Conservation (phyloP, 2,888 invertebrate genomes). For the Ommatoiulus sabulosus region DNA sequence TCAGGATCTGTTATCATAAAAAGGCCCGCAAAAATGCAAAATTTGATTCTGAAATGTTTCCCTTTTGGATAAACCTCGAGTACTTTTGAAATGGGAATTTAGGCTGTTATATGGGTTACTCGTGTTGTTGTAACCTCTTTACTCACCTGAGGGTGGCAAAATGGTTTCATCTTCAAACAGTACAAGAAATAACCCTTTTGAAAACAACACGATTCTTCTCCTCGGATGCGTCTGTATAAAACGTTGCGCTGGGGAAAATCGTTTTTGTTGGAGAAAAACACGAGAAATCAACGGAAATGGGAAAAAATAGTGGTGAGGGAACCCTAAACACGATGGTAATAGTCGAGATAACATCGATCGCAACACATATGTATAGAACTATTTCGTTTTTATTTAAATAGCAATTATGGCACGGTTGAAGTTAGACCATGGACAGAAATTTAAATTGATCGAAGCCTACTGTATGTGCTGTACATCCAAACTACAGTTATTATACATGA, state of each 20-base stretch:
- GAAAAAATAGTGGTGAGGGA: not conserved
- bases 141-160: not conserved
- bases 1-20: not conserved
- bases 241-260: not conserved
- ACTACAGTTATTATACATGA: not conserved
- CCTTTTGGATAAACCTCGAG: not conserved
- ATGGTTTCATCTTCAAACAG: not conserved
- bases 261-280: not conserved
- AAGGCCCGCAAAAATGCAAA: not conserved
- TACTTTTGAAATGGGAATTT: not conserved
- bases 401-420: slow-evolving; percentile 15
- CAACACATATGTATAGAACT: not conserved
- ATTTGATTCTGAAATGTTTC: not conserved
- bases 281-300: not conserved
- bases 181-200: not conserved
- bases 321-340: not conserved
- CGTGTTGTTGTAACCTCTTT: not conserved
- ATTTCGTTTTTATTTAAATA: slow-evolving; percentile 30
- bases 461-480: slow-evolving; percentile 16
- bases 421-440: not conserved
- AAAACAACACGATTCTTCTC: not conserved
- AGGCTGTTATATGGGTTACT: not conserved
- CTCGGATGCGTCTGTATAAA: not conserved
- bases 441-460: slow-evolving; percentile 6
- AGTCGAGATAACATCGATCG: not conserved